Evolutionary conservation across 2,797 vertebrate genomes (phyloP).

Genomic region (Notolabrus celidotus): DNA sequence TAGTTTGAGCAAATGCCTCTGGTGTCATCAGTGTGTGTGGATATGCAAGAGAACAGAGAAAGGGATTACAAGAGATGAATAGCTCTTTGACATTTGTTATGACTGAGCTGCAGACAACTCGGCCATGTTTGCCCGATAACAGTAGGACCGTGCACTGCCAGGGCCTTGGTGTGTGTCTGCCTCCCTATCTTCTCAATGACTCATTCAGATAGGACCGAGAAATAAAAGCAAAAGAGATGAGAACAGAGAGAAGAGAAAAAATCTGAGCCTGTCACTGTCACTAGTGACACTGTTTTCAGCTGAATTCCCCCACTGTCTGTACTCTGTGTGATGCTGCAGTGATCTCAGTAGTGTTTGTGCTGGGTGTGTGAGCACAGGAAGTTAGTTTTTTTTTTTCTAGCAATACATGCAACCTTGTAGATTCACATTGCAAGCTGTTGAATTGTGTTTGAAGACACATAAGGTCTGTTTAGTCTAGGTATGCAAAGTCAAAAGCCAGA

Average conservation of each 20-base stretch:
- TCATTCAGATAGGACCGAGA: constrained; percentile 69
- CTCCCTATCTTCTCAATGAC: constrained; percentile 70
- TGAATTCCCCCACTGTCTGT: constrained; percentile 77
- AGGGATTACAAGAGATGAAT: constrained; percentile 71
- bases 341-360: constrained; percentile 50
- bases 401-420: constrained; percentile 18
- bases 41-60: constrained; percentile 39
- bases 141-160: constrained; percentile 62
- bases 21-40: constrained; percentile 17
- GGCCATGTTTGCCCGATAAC: constrained; percentile 51
- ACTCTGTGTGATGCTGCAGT: constrained; percentile 51
- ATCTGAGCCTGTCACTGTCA: constrained; percentile 62
- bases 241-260: constrained; percentile 26
- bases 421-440: constrained; percentile 22
- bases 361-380: constrained; percentile 27
- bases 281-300: constrained; percentile 55
- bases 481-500: constrained; percentile 41
- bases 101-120: constrained; percentile 60
- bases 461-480: constrained; percentile 55
- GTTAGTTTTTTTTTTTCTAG: background rate
- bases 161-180: constrained; percentile 50
- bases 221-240: constrained; percentile 48
- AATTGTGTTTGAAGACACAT: constrained; percentile 24
- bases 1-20: constrained; percentile 41
- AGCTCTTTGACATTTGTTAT: constrained; percentile 75